Base-by-base conservation (phyloP, 1,140 invertebrate genomes). In the Steinernema khuongi region DNA sequence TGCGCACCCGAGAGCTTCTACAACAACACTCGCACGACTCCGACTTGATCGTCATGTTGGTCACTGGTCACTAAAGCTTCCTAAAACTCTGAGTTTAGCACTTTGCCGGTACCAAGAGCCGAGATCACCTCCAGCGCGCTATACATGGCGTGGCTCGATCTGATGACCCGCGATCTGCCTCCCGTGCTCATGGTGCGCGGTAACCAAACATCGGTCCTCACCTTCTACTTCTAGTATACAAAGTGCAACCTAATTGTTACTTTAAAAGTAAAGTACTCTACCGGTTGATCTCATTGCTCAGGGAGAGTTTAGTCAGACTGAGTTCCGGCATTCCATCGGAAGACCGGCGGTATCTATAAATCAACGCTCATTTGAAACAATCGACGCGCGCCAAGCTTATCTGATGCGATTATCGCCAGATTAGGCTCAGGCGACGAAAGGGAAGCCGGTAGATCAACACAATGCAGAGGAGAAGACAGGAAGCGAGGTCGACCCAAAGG, bases 141-240 rank as follows among this genome's bases (percentile, higher is more conserved):
- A n/a, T 88, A 88, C 80, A 85, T 88, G 85, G 83, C 87, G 7
- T 88, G 88, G 87, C 71, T 88, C 30, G 88, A 88, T 68, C 84
- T 83, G 1, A 79, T 88, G 33, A 88, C 86, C 7, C 71, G 79
- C 33, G 81, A 86, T 72, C 77, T 88, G 80, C 88, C 88, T 22
- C 87, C 88, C 4, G 85, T 86, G 7, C 77, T 88, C 7, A 80
- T 88, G 26, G 78, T 88, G 22, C 76, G 88, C 70, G 88, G 88
- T 22, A 88, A 88, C 81, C 88, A 88, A 71, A 80, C 80, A 31
- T 88, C 86, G 79, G 88, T 88, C 1, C 81, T 88, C 22, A 88
- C 88, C 18, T 88, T 87, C 79, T 88, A 88, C 79, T 88, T 87
- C 18, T 88, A 86, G 50, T 4, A 26, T 22, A 11, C 50, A 11